phyloP scores from a whole-genome alignment of 2,888 invertebrate species.

The Gymnosoma rotundatum region DNA sequence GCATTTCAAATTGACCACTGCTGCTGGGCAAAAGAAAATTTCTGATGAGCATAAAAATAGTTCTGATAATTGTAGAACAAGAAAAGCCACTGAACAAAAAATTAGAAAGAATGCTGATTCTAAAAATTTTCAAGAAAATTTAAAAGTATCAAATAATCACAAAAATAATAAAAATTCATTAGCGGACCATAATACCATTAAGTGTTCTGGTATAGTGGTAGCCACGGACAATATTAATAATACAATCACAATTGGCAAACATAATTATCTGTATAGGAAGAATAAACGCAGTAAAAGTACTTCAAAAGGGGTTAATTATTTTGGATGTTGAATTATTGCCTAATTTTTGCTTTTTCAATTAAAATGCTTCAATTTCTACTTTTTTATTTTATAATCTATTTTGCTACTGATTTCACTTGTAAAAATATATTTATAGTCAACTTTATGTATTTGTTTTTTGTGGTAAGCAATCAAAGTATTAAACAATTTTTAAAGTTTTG shows the following conservation, averaged over 20 bases:
- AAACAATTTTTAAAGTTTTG: no score
- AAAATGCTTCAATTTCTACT: no score
- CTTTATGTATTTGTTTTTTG: no score
- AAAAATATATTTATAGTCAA: no score
- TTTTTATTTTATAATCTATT: no score
- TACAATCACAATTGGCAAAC: slow-evolving; percentile 52
- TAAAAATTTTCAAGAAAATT: neutral
- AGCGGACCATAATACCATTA: neutral
- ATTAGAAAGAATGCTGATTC: neutral
- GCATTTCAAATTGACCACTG: slow-evolving; percentile 67
- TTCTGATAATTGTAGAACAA: neutral
- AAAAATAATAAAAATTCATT: no score
- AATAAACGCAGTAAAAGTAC: slow-evolving; percentile 46
- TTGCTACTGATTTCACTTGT: no score
- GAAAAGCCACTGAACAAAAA: neutral
- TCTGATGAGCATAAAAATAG: slow-evolving; percentile 7
- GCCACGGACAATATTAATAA: slow-evolving; percentile 10
- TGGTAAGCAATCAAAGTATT: no score
- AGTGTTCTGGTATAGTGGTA: slow-evolving; percentile 8
- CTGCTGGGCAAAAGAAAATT: neutral
- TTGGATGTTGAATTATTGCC: no score
- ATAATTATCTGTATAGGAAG: slow-evolving; percentile 49
- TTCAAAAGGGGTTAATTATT: no score
- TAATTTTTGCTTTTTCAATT: no score
- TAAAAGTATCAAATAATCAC: slow-evolving; percentile 2